Evolutionary conservation across 2,113 vertebrate genomes (phyloP).

Genomic region (Chaetorhynchus papuensis): DNA sequence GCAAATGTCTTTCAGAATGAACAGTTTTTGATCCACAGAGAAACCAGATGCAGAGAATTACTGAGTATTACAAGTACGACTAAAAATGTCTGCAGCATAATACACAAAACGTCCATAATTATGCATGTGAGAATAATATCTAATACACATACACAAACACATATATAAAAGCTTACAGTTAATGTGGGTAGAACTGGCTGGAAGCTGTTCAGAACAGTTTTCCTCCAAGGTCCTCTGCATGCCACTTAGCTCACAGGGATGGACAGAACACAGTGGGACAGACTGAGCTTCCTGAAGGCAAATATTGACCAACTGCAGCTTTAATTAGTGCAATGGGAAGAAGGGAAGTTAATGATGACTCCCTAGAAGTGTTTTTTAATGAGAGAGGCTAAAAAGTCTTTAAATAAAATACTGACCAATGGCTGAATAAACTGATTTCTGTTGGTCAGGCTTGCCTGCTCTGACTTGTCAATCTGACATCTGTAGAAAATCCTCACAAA

Average conservation of each 20-base stretch:
- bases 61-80: not conserved
- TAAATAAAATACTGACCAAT: not conserved
- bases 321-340: not conserved
- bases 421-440: not conserved
- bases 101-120: not conserved
- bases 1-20: not conserved
- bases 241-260: not conserved
- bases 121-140: not conserved
- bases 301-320: slow-evolving; percentile 26
- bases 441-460: not conserved
- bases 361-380: not conserved
- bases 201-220: not conserved
- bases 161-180: not conserved
- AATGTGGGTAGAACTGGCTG: not conserved
- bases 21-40: not conserved
- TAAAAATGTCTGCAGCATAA: not conserved
- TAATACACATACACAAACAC: not conserved
- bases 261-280: not conserved
- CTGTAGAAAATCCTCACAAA: not conserved
- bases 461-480: not conserved
- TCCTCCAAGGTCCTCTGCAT: not conserved
- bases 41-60: not conserved
- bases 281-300: not conserved
- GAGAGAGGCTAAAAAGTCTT: not conserved
- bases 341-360: not conserved